A percentile compares a stretch with the other conserved stretches of the same genome.
Evolutionary conservation across 2,113 vertebrate genomes (phyloP).

Genomic region (Rhinichthys klamathensis): DNA sequence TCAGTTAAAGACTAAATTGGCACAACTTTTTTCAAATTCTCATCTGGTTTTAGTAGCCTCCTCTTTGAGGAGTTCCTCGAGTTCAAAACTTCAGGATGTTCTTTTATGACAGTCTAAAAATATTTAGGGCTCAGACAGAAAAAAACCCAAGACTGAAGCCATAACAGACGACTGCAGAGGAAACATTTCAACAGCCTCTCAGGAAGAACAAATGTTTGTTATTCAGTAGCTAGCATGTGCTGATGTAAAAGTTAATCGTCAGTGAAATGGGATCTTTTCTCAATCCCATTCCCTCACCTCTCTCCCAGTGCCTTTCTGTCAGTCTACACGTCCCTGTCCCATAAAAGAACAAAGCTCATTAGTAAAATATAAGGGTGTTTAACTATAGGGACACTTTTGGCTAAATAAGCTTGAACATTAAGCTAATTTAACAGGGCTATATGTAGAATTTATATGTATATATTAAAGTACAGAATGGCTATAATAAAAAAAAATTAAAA

Average conservation of each 20-base stretch:
- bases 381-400: conserved; percentile 7
- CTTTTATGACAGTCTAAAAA: conserved; percentile 70
- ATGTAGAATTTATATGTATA: too few species aligned
- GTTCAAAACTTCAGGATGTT: conserved; percentile 67
- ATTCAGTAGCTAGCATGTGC: conserved; percentile 53
- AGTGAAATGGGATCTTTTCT: conserved; percentile 21
- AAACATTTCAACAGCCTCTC: conserved; percentile 44
- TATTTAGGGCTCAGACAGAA: conserved; percentile 66
- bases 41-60: conserved; percentile 6
- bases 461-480: too few species aligned
- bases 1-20: not conserved
- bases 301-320: conserved; percentile 78
- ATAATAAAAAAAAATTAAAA: too few species aligned
- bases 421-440: too few species aligned
- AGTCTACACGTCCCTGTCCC: conserved; percentile 64
- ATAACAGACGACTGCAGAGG: conserved; percentile 59
- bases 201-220: conserved; percentile 43
- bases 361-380: not conserved
- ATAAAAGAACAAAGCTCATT: conserved; percentile 15
- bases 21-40: conserved; percentile 1
- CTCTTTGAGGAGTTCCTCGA: not conserved
- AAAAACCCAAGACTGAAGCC: conserved; percentile 62
- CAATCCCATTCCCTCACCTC: conserved; percentile 71
- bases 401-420: too few species aligned
- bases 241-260: conserved; percentile 32